Evolutionary conservation across 1,140 invertebrate species (phyloP), one percentile per base, ranked within the genome.

Genomic region (Pogonognathellus flavescens): DNA sequence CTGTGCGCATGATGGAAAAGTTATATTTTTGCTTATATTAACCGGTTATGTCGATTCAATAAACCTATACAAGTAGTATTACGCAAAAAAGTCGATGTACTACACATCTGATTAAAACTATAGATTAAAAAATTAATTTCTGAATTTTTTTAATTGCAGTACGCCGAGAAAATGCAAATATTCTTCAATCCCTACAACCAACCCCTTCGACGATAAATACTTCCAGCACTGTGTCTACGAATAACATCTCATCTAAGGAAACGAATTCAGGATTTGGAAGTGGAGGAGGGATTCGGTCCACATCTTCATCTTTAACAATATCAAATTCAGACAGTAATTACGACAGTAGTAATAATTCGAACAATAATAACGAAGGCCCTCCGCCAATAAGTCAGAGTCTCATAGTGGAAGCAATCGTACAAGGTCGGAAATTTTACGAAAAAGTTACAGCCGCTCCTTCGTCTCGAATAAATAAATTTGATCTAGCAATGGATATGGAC

Each of bases 141-240:
- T 53, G 82, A n/a, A 49, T 50, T 41, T 55, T 16, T 86, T 18
- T 57, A 49, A 57, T 84, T 84, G 13, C 85, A 87, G 87, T 87
- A 82, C 84, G 87, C 52, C 86, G 84, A 50, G 87, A 87, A 59
- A 87, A 87, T 59, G 87, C 86, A 20, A 83, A 83, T 25, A 59
- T 87, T 31, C 49, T 87, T 14, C 76, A 59, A 11, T 25, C 25
- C 49, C 62, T 85, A 31, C 80, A 82, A 49, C 84, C 76, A n/a
- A 70, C 80, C 22, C 31, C 62, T 18, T 53, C 81, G 3, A 13
- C 85, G 4, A 22, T 83, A 57, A 86, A 86, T 59, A 13, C 52
- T 57, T 60, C 80, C 11, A 59, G 18, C n/a, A 83, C 59, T 49
- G 9, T n/a, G 49, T 16, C 70, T 10, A 18, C 31, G 11, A 76